Evolutionary conservation across 2,888 invertebrate species (phyloP), one percentile per base, ranked within the genome.

Genomic region (Tetanocera ferruginea): DNA sequence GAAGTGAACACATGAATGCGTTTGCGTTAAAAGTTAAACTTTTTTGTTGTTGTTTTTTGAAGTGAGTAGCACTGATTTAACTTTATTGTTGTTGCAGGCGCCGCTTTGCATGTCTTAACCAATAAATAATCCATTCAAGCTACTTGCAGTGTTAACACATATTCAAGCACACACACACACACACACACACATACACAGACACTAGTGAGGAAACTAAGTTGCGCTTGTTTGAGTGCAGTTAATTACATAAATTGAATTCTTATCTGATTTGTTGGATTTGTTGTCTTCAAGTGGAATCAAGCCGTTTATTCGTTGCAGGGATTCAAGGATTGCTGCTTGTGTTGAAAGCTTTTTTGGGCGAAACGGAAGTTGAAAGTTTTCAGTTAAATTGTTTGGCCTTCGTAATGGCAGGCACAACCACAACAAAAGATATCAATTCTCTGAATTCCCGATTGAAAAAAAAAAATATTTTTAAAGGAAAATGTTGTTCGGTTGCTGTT

Each of bases 181-280:
- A 25, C 28, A 51, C 64, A 57, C 31, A 17, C 74, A 62, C 57
- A n/a, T 19, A n/a, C 9, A 19, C 31, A 23, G 11, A 25, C 51
- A 19, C 70, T 11, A 28, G 23, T 23, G 11, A 19, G 19, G 11
- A 49, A 23, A 11, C 49, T 14, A 49, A 17, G 25, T 28, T 25
- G 60, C 49, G 62, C 25, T 28, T 8, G 73, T 49, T 14, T 31
- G 31, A 31, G 72, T 57, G 31, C n/a, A 66, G 51, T 19, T 66
- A 75, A 75, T 75, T 75, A 66, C 51, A 73, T 34, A 75, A 75
- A 75, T 75, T 75, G 74, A 75, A 75, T 75, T 75, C 74, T 64
- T 75, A 75, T 75, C 74, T 23, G 74, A 75, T 75, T 25, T 66
- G 64, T 34, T 66, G 74, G 64, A 43, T 43, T 43, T 43, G 43